phyloP scores from a whole-genome alignment of 2,113 vertebrate genomes.

The Psettodes erumei region DNA sequence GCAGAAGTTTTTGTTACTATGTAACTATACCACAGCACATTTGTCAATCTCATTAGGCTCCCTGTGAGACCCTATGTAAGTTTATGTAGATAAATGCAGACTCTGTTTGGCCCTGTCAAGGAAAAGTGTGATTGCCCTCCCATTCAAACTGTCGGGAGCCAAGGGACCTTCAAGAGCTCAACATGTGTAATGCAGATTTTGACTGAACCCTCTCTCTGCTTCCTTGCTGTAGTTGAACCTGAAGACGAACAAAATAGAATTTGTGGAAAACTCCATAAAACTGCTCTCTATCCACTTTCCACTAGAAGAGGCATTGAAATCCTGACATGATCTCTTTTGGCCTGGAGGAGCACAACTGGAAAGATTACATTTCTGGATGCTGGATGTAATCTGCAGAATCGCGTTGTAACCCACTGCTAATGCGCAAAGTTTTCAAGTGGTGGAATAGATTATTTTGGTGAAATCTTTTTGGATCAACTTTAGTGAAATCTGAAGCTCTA shows the following conservation, averaged over 20 bases:
- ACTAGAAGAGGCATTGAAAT: not conserved
- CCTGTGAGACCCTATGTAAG: constrained; percentile 3
- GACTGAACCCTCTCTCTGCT: not conserved
- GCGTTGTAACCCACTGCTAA: not conserved
- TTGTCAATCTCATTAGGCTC: constrained; percentile 16
- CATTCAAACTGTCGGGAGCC: constrained; percentile 11
- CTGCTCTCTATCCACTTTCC: not conserved
- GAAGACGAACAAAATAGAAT: not conserved
- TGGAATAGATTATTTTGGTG: not conserved
- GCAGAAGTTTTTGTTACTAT: not conserved
- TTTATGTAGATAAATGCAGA: constrained; percentile 6
- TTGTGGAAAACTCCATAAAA: not conserved
- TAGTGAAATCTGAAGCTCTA: not conserved
- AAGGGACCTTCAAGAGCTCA: not conserved
- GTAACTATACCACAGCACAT: not conserved
- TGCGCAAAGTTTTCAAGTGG: not conserved
- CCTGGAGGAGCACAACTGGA: not conserved
- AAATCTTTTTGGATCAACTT: not conserved
- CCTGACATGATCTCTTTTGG: constrained; percentile 7
- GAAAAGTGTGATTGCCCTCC: constrained; percentile 5
- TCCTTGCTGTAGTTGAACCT: not conserved
- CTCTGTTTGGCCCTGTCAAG: constrained; percentile 5
- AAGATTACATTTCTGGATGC: not conserved
- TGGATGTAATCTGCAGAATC: no score
- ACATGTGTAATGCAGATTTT: constrained; percentile 3